phyloP scores from a whole-genome alignment of 2,797 vertebrate species.

The Naso thynnoides region DNA sequence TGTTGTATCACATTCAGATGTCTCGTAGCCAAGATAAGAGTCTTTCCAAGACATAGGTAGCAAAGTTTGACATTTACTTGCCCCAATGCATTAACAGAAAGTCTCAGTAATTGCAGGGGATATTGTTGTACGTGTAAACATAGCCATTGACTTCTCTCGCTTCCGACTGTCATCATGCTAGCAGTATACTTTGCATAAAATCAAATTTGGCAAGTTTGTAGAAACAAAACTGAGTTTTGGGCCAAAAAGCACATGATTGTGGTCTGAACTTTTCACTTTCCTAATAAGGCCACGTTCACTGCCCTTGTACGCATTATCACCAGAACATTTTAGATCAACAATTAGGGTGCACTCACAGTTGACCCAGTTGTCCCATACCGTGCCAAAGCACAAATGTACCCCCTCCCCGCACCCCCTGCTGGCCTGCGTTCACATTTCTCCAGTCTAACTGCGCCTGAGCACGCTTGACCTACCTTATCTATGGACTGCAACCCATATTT shows the following conservation, averaged over 20 bases:
- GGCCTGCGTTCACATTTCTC: no score
- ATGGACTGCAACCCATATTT: no score
- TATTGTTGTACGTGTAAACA: constrained; percentile 55
- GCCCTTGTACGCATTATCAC: background rate
- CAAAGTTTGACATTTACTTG: constrained; percentile 25
- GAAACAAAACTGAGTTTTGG: background rate
- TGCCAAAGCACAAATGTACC: no score
- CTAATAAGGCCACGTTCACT: background rate
- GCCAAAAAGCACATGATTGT: background rate
- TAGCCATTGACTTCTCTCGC: constrained; percentile 30
- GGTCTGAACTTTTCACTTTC: background rate
- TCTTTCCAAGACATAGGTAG: constrained; percentile 22
- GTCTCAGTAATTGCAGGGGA: constrained; percentile 17
- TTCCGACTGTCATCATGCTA: constrained; percentile 7
- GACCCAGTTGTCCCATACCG: no score
- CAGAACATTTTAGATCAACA: background rate
- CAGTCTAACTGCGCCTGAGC: no score
- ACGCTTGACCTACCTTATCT: no score
- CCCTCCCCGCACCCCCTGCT: no score
- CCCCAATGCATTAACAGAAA: constrained; percentile 25
- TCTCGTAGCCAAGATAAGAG: constrained; percentile 18
- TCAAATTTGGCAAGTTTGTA: constrained; percentile 50
- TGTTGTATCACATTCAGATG: constrained; percentile 19
- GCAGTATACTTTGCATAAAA: constrained; percentile 59
- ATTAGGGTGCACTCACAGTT: no score